phyloP scores from a whole-genome alignment of 2,888 invertebrate genomes.

The Caenorhabditis zanzibari region DNA sequence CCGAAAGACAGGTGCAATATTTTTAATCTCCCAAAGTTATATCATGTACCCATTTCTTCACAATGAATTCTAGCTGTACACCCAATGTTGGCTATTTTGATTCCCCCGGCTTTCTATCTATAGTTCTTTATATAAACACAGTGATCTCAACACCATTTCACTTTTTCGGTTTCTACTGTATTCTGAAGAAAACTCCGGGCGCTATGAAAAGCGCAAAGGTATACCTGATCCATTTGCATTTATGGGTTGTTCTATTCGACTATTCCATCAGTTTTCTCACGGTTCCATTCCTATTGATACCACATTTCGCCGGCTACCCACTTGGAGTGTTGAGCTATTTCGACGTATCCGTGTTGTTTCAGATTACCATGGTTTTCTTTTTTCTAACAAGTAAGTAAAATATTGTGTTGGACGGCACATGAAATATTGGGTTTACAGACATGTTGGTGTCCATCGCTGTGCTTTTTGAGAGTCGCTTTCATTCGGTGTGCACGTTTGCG shows the following conservation, averaged over 20 bases:
- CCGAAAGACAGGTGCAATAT: background rate
- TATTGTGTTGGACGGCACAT: no score
- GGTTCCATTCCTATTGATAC: slow-evolving; percentile 20
- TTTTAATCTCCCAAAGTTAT: background rate
- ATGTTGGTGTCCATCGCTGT: background rate
- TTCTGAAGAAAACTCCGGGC: slow-evolving; percentile 15
- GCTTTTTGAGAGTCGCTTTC: slow-evolving; percentile 5
- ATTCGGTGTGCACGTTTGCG: background rate
- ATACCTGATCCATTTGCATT: background rate
- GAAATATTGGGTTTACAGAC: background rate
- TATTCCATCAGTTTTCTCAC: background rate
- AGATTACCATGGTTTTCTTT: background rate
- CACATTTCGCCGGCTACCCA: background rate
- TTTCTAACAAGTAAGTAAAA: background rate
- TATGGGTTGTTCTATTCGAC: slow-evolving; percentile 10
- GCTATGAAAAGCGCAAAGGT: slow-evolving; percentile 6
- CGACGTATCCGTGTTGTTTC: background rate
- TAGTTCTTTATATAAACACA: slow-evolving; percentile 1
- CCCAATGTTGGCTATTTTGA: slow-evolving; percentile 8
- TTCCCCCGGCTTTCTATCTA: slow-evolving; percentile 3
- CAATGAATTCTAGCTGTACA: background rate
- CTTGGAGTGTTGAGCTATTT: slow-evolving; percentile 7
- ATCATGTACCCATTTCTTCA: background rate
- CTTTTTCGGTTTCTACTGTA: slow-evolving; percentile 18
- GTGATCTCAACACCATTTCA: slow-evolving; percentile 10